Percentiles rank a stretch among this genome's conserved stretches.
These are phyloP conservation scores for Lacerta agilis DNA, from an alignment of 2,797 vertebrate genomes.

Conservation along the genomic window DNA sequence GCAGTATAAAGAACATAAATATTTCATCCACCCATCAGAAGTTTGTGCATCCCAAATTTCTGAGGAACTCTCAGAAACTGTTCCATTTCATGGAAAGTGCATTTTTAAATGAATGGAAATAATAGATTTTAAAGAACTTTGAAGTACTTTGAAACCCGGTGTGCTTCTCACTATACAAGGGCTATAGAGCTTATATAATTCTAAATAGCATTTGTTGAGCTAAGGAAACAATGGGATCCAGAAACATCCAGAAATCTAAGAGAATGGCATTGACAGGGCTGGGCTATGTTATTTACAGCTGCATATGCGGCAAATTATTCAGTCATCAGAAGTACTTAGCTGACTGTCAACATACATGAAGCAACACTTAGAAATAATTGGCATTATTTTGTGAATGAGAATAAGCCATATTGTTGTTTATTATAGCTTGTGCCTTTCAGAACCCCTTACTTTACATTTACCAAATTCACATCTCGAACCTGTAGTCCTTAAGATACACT, in stretches of 20 bases:
- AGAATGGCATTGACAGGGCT: slow-evolving; percentile 30
- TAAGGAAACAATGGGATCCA: slow-evolving; percentile 43
- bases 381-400: slow-evolving; percentile 21
- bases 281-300: slow-evolving; percentile 40
- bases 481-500: background rate
- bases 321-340: slow-evolving; percentile 39
- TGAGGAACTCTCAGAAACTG: background rate
- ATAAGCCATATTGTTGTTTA: background rate
- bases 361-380: slow-evolving; percentile 12
- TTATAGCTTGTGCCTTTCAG: background rate
- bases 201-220: slow-evolving; percentile 35
- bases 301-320: slow-evolving; percentile 25
- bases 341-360: slow-evolving; percentile 16
- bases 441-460: background rate
- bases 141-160: background rate
- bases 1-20: background rate
- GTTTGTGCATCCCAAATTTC: background rate
- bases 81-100: rapidly evolving
- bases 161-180: slow-evolving; percentile 23
- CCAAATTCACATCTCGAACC: background rate
- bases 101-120: slow-evolving; percentile 8
- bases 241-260: slow-evolving; percentile 45
- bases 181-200: slow-evolving; percentile 34
- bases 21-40: background rate
- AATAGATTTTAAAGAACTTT: background rate